Percentiles rank a stretch among this genome's conserved stretches.
Conservation (phyloP, 2,888 invertebrate species). For the Pseudanteris insignis region DNA sequence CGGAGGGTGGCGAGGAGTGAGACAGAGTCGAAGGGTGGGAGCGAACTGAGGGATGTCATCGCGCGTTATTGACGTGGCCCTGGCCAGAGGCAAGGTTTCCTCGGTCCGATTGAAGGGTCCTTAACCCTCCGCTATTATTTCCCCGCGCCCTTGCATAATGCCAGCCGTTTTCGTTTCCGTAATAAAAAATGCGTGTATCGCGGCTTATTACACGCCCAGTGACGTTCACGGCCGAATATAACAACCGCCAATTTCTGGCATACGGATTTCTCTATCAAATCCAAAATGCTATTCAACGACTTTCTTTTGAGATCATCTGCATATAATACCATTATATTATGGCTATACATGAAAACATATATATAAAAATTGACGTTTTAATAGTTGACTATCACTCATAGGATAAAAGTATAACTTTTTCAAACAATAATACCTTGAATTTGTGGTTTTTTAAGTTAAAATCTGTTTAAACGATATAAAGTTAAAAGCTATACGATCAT, state of each 20-base stretch:
- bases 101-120: constrained; percentile 37
- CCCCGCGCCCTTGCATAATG: constrained; percentile 24
- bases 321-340: too few species aligned
- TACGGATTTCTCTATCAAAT: constrained; percentile 7
- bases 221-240: constrained; percentile 7
- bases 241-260: constrained; percentile 12
- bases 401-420: too few species aligned
- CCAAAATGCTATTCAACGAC: too few species aligned
- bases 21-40: neutral
- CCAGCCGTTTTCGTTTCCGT: constrained; percentile 21
- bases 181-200: constrained; percentile 21
- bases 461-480: too few species aligned
- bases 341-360: too few species aligned
- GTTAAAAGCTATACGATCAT: too few species aligned
- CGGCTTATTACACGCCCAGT: constrained; percentile 19
- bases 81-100: constrained; percentile 38
- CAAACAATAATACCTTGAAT: too few species aligned
- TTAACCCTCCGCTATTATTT: constrained; percentile 40
- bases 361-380: too few species aligned
- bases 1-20: neutral
- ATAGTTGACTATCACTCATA: too few species aligned
- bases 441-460: too few species aligned
- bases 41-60: constrained; percentile 29
- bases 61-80: constrained; percentile 45
- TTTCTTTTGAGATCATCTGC: too few species aligned